Evolutionary conservation across 1,140 invertebrate genomes (phyloP).

Genomic region (Hermatobates lingyangjiaoensis): DNA sequence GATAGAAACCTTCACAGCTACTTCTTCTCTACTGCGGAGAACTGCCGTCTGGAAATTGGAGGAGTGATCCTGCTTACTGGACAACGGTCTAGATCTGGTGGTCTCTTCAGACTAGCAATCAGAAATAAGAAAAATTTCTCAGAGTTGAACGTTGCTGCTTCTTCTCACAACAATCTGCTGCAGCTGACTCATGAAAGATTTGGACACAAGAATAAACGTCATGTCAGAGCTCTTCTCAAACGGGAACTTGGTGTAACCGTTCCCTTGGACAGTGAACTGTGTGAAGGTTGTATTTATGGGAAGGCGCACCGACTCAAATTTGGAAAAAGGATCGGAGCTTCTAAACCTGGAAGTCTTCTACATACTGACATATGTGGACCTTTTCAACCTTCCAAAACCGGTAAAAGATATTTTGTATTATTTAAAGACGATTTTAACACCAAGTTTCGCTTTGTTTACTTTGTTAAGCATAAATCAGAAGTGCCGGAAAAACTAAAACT

Average conservation of each 20-base stretch:
- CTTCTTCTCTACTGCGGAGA: slow-evolving; percentile 15
- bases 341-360: slow-evolving; percentile 18
- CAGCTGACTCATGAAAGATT: slow-evolving; percentile 19
- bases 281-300: slow-evolving; percentile 20
- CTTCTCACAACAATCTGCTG: slow-evolving; percentile 10
- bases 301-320: slow-evolving; percentile 21
- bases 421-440: slow-evolving; percentile 21
- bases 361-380: slow-evolving; percentile 20
- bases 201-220: slow-evolving; percentile 20
- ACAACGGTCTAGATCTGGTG: slow-evolving; percentile 12
- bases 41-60: slow-evolving; percentile 13
- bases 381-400: slow-evolving; percentile 15
- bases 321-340: slow-evolving; percentile 17
- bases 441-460: slow-evolving; percentile 20
- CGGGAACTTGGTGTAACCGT: slow-evolving; percentile 16
- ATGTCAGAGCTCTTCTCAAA: slow-evolving; percentile 16
- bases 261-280: slow-evolving; percentile 15
- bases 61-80: slow-evolving; percentile 11
- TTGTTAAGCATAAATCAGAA: slow-evolving; percentile 20
- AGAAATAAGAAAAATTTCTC: slow-evolving; percentile 7
- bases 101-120: slow-evolving; percentile 16
- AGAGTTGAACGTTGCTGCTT: too few relatives aligned
- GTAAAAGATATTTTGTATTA: slow-evolving; percentile 19
- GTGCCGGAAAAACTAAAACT: slow-evolving; percentile 17
- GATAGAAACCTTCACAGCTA: slow-evolving; percentile 17